Conservation (phyloP, 2,888 invertebrate genomes). For the Dilophus febrilis region DNA sequence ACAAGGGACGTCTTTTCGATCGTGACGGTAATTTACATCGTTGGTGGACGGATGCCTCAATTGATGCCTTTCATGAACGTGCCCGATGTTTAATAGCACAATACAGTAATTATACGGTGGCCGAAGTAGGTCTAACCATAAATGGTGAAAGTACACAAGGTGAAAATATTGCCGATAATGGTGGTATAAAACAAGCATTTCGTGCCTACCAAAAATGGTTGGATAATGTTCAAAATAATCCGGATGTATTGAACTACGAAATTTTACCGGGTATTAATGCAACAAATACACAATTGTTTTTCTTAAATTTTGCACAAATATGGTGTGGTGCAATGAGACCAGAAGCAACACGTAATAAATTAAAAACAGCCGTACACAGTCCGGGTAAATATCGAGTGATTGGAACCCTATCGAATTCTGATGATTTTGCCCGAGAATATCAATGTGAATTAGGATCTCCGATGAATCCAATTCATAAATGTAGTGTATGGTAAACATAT, state of each 20-base stretch:
- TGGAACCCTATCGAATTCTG: slow-evolving; percentile 59
- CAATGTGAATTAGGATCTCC: slow-evolving; percentile 51
- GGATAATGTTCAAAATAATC: slow-evolving; percentile 36
- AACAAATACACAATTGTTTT: slow-evolving; percentile 70
- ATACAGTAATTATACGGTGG: slow-evolving; percentile 64
- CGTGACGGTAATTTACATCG: slow-evolving; percentile 75
- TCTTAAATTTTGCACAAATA: slow-evolving; percentile 77
- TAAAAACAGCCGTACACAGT: slow-evolving; percentile 70
- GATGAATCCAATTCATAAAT: slow-evolving; percentile 65
- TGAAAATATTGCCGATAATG: slow-evolving; percentile 94
- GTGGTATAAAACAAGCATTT: slow-evolving; percentile 85
- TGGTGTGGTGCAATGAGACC: slow-evolving; percentile 72
- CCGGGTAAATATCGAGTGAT: slow-evolving; percentile 68
- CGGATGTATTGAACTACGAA: slow-evolving; percentile 29
- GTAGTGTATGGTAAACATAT: slow-evolving; percentile 64
- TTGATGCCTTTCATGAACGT: slow-evolving; percentile 53
- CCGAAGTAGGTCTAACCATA: slow-evolving; percentile 57
- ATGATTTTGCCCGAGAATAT: slow-evolving; percentile 57
- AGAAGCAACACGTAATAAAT: slow-evolving; percentile 59
- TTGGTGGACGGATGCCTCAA: slow-evolving; percentile 67
- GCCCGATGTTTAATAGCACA: slow-evolving; percentile 75
- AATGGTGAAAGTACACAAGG: slow-evolving; percentile 65
- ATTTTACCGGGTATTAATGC: slow-evolving; percentile 54
- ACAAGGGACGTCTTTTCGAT: slow-evolving; percentile 83
- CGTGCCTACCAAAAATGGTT: slow-evolving; percentile 71